These are phyloP conservation scores for Pseudochirops cupreus DNA, from an alignment of 2,797 vertebrate species.

Conservation along the genomic window DNA sequence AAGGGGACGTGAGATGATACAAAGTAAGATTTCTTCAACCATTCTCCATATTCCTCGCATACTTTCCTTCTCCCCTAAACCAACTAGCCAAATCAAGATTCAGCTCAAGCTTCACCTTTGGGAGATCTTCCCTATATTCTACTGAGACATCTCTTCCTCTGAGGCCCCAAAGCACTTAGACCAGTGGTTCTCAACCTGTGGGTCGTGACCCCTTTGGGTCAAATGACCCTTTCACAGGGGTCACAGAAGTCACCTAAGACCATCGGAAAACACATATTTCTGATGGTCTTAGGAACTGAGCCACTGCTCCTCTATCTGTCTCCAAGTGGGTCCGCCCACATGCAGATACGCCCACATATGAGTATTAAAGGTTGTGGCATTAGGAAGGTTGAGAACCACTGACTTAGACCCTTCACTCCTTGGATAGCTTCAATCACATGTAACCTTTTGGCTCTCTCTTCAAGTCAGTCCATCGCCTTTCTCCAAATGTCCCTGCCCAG, in stretches of 20 bases:
- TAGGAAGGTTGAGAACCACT: too few species aligned
- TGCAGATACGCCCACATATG: too few species aligned
- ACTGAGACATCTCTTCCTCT: neutral
- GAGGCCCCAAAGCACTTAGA: neutral
- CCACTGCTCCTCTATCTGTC: too few species aligned
- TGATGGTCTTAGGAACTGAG: too few species aligned
- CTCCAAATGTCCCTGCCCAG: neutral
- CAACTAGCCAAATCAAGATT: neutral
- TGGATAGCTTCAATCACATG: neutral
- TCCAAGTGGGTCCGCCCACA: too few species aligned
- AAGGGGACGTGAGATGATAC: neutral
- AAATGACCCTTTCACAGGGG: too few species aligned
- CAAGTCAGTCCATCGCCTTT: neutral
- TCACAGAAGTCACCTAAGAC: too few species aligned
- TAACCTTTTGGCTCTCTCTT: neutral
- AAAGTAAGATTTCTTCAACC: neutral
- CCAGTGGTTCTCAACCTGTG: too few species aligned
- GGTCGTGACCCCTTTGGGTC: too few species aligned
- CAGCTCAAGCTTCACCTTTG: neutral
- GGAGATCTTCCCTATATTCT: neutral
- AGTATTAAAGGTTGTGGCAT: too few species aligned
- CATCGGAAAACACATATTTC: too few species aligned
- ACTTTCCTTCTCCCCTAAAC: neutral
- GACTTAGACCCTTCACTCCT: neutral
- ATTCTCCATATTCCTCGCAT: neutral